Base-by-base conservation (phyloP, 1,140 invertebrate genomes). In the Zaprionus lachaisei region DNA sequence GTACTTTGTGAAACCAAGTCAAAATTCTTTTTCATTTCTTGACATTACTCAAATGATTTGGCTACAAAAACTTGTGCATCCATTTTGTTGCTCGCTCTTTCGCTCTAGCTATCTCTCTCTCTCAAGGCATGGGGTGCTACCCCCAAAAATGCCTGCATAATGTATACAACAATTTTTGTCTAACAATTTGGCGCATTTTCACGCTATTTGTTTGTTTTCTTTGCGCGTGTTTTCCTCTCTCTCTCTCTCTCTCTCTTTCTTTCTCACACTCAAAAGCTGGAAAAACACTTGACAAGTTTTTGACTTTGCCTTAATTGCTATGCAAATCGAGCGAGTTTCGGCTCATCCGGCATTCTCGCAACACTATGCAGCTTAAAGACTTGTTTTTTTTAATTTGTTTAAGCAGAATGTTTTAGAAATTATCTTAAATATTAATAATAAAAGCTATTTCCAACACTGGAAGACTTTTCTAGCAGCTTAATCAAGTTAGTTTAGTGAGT, bases 151-250 rank as follows among this genome's bases (percentile, higher is more conserved):
- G 66, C 61, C 66, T 81, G 83, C 80, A 87, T 83, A 83, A 87
- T 87, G 80, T 73, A 84, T 83, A 75, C 81, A 72, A 71, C 47
- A 74, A 77, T 80, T 77, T 80, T 74, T 78, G 64, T 89, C 83
- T 89, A 83, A 87, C 80, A 87, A 89, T 89, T 89, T 89, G 81
- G 85, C 79, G 85, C 85, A 84, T 89, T 89, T 89, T 89, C 81
- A 90, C 84, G 84, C 85, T 80, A 80, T 89, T 81, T 89, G 71
- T 87, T 87, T 83, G 73, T 71, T 79, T 80, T 56, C 28, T 47
- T 37, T 49, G 56, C 72, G 38, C 17, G 20, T 12, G 14, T 47
- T 61, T 24, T 5, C 14, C 15, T 31, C n/a, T 28, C 28, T 56
- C 15, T n/a, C 9, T 34, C 7, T 12, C 11, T 15, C 20, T 9